Base-by-base conservation (phyloP, 1,140 invertebrate species). In the Phocides pigmalion region DNA sequence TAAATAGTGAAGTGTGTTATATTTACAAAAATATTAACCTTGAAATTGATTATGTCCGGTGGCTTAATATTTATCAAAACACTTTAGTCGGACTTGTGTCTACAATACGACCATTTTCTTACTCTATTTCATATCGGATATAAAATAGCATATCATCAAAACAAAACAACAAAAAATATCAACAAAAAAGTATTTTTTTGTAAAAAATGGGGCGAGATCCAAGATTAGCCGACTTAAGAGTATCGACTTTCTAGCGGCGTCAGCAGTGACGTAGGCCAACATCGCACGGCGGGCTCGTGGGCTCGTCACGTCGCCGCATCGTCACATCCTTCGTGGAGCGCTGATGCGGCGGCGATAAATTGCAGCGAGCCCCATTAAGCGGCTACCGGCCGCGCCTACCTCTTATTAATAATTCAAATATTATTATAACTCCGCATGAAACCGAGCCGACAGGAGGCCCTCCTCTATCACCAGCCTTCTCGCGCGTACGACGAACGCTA, bases 381-480 rank as follows among this genome's bases (percentile, higher is more conserved):
- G 35, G 37, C 51, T 54, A 41, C 44, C 42, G 25, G 39, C 62
- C 54, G 62, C 66, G 56, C 66, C 68, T 62, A 50, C 68, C 35
- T 19, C 59, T 68, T 58, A 76, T 69, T 72, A 64, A 72, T 78
- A 70, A 72, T 69, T 74, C 68, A 68, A 72, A 72, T 70, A 62
- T 71, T 70, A 62, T 71, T 63, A 66, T 63, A 67, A 64, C 46
- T 35, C 59, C 4, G 25, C 42, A 39, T 61, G 25, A 44, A 51
- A 61, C 16, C 62, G 32, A 37, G 46, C 35, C 41, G 35, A 15
- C 32, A 32, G 47, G 53, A 53, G 32, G 32, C 35, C 4, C 49
- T 37, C 8, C 49, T 17, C 35, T 42, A 32, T n/a, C 19, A 12
- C 37, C 61, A 17, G 25, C 42, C 62, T 56, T 63, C 53, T 67